phyloP scores from a whole-genome alignment of 2,888 invertebrate genomes.

The Adela reaumurella region DNA sequence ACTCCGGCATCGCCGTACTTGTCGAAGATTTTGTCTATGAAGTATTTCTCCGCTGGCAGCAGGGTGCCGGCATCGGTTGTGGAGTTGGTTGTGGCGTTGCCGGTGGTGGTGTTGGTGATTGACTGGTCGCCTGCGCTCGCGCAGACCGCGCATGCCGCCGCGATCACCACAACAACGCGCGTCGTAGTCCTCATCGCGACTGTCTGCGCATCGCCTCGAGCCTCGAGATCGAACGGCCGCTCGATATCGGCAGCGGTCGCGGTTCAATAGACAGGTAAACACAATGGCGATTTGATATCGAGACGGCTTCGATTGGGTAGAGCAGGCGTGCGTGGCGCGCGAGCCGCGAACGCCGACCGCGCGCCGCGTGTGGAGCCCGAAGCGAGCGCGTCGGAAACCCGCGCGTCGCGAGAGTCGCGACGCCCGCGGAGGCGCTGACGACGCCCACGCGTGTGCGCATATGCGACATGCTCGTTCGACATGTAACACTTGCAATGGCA shows the following conservation, averaged over 20 bases:
- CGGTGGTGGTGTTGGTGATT: conserved; percentile 10
- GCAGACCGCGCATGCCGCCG: conserved; percentile 21
- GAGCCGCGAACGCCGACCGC: not conserved
- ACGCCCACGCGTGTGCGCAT: too few relatives aligned
- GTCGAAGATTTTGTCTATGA: conserved; percentile 51
- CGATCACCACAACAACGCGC: conserved; percentile 24
- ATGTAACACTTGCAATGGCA: too few relatives aligned
- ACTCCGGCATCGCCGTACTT: conserved; percentile 56
- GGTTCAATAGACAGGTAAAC: not conserved
- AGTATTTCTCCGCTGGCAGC: conserved; percentile 39
- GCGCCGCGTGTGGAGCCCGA: too few relatives aligned
- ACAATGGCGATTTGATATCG: not conserved
- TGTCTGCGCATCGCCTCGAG: not conserved
- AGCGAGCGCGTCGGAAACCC: too few relatives aligned
- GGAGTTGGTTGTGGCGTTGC: conserved; percentile 1
- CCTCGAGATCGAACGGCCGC: not conserved
- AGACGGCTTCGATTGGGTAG: not conserved
- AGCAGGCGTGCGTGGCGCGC: not conserved
- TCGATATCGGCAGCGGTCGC: not conserved
- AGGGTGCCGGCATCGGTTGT: conserved; percentile 22
- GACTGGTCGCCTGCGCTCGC: conserved; percentile 11
- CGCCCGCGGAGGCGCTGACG: too few relatives aligned
- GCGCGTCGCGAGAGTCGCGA: too few relatives aligned
- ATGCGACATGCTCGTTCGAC: too few relatives aligned
- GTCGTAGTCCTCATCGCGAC: not conserved